phyloP scores from a whole-genome alignment of 1,140 invertebrate species.

The Oedothorax gibbosus region DNA sequence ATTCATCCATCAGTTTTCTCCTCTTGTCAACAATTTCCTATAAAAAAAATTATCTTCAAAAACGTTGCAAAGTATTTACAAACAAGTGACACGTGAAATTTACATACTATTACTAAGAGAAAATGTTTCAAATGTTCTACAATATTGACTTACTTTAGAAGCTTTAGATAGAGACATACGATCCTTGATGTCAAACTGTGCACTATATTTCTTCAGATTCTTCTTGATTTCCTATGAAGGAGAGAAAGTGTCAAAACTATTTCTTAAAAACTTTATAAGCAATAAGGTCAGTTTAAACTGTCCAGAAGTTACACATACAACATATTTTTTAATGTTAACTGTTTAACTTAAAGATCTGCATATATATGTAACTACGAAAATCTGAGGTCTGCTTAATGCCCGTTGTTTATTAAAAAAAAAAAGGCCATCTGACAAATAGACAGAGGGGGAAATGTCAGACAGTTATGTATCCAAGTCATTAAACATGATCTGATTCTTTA shows the following conservation, averaged over 20 bases:
- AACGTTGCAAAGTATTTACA: not conserved
- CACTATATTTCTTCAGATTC: conserved; percentile 97
- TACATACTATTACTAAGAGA: not conserved
- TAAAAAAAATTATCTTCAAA: not conserved
- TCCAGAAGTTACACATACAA: not conserved
- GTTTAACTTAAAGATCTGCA: not conserved
- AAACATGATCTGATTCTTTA: no score
- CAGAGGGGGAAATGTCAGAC: no score
- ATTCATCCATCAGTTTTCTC: conserved; percentile 86
- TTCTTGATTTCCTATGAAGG: conserved; percentile 91
- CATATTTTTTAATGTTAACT: not conserved
- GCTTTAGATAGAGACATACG: conserved; percentile 91
- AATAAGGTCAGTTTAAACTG: not conserved
- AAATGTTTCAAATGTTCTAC: not conserved
- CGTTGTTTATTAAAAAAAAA: no score
- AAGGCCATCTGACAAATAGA: no score
- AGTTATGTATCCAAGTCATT: no score
- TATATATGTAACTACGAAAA: not conserved
- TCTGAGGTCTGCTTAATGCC: no score
- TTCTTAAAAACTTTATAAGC: not conserved
- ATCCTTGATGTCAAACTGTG: conserved; percentile 96
- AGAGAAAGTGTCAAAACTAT: not conserved
- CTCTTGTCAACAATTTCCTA: conserved; percentile 94
- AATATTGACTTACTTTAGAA: conserved; percentile 78
- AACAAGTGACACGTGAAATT: not conserved